Percentiles rank a stretch among this genome's conserved stretches.
These are phyloP conservation scores for Enchytraeus crypticus DNA, from an alignment of 2,888 invertebrate species.

Conservation along the genomic window DNA sequence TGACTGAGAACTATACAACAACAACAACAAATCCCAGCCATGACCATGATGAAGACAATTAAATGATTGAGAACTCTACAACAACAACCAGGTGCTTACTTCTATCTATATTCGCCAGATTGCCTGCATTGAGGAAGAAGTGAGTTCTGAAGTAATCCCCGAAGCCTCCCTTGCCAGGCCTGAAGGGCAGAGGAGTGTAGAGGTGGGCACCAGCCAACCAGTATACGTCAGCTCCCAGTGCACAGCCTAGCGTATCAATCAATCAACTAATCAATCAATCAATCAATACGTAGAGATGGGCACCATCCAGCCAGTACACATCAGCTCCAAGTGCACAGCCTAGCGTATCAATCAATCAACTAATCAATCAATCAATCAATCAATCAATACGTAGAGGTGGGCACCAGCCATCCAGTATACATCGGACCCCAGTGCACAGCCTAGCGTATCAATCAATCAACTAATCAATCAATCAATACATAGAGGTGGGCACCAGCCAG, in stretches of 20 bases:
- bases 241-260: slow-evolving; percentile 45
- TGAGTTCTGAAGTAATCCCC: slow-evolving; percentile 79
- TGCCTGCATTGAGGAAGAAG: slow-evolving; percentile 79
- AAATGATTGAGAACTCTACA: too few species aligned
- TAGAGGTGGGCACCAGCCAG: slow-evolving; percentile 76
- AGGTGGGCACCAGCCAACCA: slow-evolving; percentile 80
- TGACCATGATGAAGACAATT: too few species aligned
- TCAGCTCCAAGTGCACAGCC: slow-evolving; percentile 52
- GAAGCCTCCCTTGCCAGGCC: slow-evolving; percentile 66
- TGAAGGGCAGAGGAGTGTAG: slow-evolving; percentile 82
- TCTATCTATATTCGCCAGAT: slow-evolving; percentile 58
- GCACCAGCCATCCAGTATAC: slow-evolving; percentile 77
- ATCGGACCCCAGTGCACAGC: slow-evolving; percentile 52
- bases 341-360: too few species aligned
- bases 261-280: too few species aligned
- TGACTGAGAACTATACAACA: too few species aligned
- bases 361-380: too few species aligned
- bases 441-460: slow-evolving; percentile 34
- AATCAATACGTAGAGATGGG: slow-evolving; percentile 82
- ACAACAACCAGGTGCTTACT: too few species aligned
- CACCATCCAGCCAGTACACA: slow-evolving; percentile 75
- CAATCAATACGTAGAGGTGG: slow-evolving; percentile 80
- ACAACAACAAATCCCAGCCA: too few species aligned
- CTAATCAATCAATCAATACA: too few species aligned
- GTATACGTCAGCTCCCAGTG: slow-evolving; percentile 59